Percentiles rank a stretch among this genome's conserved stretches.
Evolutionary conservation across 2,113 vertebrate genomes (phyloP).

Genomic region (Oreochromis niloticus): DNA sequence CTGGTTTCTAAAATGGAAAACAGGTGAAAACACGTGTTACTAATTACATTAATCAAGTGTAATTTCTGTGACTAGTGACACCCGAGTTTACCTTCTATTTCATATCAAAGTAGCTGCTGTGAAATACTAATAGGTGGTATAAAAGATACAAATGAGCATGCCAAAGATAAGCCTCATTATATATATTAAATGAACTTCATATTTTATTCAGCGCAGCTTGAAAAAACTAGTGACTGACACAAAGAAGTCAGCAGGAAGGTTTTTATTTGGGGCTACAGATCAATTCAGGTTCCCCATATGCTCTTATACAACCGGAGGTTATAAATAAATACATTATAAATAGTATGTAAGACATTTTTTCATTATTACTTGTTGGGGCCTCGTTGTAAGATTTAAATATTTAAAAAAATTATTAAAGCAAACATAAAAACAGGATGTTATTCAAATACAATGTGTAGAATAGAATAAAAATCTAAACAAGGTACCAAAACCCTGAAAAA

Average conservation of each 20-base stretch:
- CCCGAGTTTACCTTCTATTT: background rate
- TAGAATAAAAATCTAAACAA: background rate
- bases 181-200: background rate
- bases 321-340: background rate
- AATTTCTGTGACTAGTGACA: background rate
- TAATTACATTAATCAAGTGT: background rate
- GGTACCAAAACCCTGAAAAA: background rate
- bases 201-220: background rate
- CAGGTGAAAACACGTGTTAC: background rate
- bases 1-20: background rate
- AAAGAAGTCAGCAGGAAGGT: background rate
- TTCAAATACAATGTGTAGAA: background rate
- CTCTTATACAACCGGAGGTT: background rate
- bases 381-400: background rate
- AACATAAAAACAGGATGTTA: background rate
- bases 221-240: background rate
- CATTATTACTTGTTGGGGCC: accelerated
- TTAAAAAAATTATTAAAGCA: background rate
- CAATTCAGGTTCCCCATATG: background rate
- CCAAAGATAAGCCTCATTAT: background rate
- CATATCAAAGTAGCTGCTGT: background rate
- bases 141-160: background rate
- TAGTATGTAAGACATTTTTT: background rate
- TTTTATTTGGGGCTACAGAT: background rate
- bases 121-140: background rate